Base-by-base conservation (phyloP, 2,113 vertebrate genomes). In the Falco punctatus region DNA sequence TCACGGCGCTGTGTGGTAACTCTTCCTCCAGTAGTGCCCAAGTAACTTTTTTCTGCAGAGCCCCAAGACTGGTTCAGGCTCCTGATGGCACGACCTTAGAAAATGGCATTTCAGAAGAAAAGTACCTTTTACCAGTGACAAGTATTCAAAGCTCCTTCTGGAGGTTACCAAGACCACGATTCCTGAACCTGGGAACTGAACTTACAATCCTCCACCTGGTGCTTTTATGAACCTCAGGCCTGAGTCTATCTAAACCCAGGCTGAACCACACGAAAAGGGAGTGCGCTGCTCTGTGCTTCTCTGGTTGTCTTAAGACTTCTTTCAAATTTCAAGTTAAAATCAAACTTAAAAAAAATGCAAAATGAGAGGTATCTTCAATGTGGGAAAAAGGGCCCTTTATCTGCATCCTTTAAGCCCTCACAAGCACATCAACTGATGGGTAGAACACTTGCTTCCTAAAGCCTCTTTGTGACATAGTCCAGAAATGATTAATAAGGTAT, bases 401-500 rank as follows among this genome's bases (percentile, higher is more conserved):
- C 78, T 66, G 66, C 54, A 72, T 19, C 87, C 91, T 79, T 65
- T 79, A 69, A 92, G 81, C 84, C 73, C 46, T 30, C 69, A 32
- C 44, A 64, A 52, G 78, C 70, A 64, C 23, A 3, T 55, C 58
- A 12, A 32, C 30, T 3, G 40, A 42, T 42, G 80, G 81, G 19
- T 13, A 67, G 55, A 75, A 59, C 89, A 40, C 91, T 72, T 79
- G 69, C 81, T 75, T 42, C 73, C 84, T n/a, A 91, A 89, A 97
- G 94, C 61, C 62, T 91, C 90, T 95, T 67, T 91, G 94, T 90
- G 90, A 89, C 71, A 17, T 10, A 71, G 20, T 64, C 92, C 92
- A 87, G 81, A 72, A 95, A 67, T 54, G 73, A 96, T 95, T 93
- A 87, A 90, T 92, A 58, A 90, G 84, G 78, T 49, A 85, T 85